Conservation (phyloP, 2,888 invertebrate species). For the Heteromyza rotundicornis region DNA sequence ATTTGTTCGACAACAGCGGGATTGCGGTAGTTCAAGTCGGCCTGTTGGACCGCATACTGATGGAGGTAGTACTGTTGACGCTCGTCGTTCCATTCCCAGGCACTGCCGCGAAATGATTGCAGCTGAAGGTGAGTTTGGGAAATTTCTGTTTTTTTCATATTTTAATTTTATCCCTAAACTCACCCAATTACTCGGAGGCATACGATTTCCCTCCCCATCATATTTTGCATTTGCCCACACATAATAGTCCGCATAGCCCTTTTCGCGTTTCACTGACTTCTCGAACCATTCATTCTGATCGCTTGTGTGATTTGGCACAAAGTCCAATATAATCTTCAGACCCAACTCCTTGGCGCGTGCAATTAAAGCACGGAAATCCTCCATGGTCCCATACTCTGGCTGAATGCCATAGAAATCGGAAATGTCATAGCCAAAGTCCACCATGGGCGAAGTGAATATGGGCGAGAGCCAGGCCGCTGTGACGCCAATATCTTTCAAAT, state of each 20-base stretch:
- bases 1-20: conserved; percentile 70
- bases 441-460: conserved; percentile 70
- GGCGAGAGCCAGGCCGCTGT: conserved; percentile 71
- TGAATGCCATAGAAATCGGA: conserved; percentile 67
- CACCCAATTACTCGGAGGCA: conserved; percentile 65
- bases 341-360: conserved; percentile 58
- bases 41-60: conserved; percentile 67
- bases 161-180: conserved; percentile 17
- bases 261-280: conserved; percentile 65
- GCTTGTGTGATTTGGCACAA: conserved; percentile 68
- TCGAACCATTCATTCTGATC: conserved; percentile 69
- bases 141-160: background rate
- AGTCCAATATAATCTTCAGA: conserved; percentile 68
- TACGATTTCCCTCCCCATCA: conserved; percentile 36
- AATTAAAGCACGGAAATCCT: conserved; percentile 65
- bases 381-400: conserved; percentile 67
- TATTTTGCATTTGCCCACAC: conserved; percentile 65
- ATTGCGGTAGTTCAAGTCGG: conserved; percentile 77
- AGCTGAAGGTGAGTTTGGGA: conserved; percentile 24
- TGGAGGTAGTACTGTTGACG: conserved; percentile 69
- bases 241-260: conserved; percentile 72
- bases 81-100: conserved; percentile 68
- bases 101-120: conserved; percentile 65
- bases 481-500: conserved; percentile 66
- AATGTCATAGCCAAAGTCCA: conserved; percentile 73